Base-by-base conservation (phyloP, 1,140 invertebrate genomes). In the Vanessa tameamea region DNA sequence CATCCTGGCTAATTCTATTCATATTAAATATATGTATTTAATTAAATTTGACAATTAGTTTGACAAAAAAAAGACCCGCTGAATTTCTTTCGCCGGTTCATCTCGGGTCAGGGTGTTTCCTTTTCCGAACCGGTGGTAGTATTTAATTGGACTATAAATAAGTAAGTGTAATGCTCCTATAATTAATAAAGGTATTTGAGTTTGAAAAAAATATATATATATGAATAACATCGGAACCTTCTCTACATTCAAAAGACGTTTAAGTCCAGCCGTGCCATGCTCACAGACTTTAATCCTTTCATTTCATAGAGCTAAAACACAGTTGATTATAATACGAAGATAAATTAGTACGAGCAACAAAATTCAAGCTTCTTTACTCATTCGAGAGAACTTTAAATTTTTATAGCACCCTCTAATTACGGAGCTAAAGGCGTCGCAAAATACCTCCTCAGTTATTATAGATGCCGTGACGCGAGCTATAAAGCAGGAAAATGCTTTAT, bases 401-500 rank as follows among this genome's bases (percentile, higher is more conserved):
- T 73, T 63, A 64, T 65, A 73, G 47, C 72, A 51, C 64, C 37
- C 51, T 83, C 82, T 87, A 89, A 89, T 89, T 87, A 87, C 81
- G 80, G 79, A 73, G 75, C 71, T 76, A 57, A 87, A 86, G 85
- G 86, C 85, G 88, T 89, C 84, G 80, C 85, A 80, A 86, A 87
- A 85, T 83, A 82, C 81, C 84, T 87, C 81, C 84, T 85, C 76
- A 83, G 82, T 85, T 83, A 88, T 88, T 88, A 90, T 81, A 84
- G 81, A 86, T 90, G 87, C 79, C 88, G 87, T 90, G 88, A 86
- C 84, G 77, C 67, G 76, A 79, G 81, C 82, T 78, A 88, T 88
- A 88, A 90, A 87, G 77, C 77, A 78, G 74, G 79, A 76, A 84
- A 87, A 87, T 84, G 81, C 82, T 87, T 90, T 87, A 89, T 89